These are phyloP conservation scores for Drosophila algonquin DNA, from an alignment of 2,888 invertebrate species.

Conservation along the genomic window DNA sequence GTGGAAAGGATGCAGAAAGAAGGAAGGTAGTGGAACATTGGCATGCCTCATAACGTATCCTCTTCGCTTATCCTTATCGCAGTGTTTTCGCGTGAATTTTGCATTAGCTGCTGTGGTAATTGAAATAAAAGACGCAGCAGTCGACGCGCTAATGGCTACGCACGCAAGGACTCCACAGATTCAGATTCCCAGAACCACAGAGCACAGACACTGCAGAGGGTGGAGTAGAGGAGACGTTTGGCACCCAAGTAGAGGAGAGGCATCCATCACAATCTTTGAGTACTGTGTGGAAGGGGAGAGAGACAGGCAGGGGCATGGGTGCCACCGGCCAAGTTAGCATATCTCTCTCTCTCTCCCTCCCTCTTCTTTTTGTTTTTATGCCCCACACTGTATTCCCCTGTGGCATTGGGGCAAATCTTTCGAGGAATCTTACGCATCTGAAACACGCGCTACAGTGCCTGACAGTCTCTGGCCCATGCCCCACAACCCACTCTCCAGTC, in stretches of 20 bases:
- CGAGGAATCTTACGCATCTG: slow-evolving; percentile 72
- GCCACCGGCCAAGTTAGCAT: slow-evolving; percentile 24
- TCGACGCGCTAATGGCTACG: slow-evolving; percentile 45
- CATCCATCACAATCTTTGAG: slow-evolving; percentile 42
- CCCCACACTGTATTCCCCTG: slow-evolving; percentile 12
- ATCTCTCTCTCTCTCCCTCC: not conserved
- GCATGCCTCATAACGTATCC: slow-evolving; percentile 38
- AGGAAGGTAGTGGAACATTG: slow-evolving; percentile 2
- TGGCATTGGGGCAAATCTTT: slow-evolving; percentile 60
- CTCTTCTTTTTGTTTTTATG: not conserved
- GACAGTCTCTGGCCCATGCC: slow-evolving; percentile 43
- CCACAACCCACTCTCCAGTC: slow-evolving; percentile 11
- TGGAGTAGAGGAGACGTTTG: not conserved
- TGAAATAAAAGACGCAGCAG: slow-evolving; percentile 62
- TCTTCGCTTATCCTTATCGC: not conserved
- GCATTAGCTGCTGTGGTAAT: slow-evolving; percentile 60
- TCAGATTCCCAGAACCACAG: slow-evolving; percentile 13
- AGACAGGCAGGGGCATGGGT: not conserved
- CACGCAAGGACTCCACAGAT: slow-evolving; percentile 19
- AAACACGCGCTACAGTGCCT: slow-evolving; percentile 49
- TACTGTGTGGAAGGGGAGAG: slow-evolving; percentile 18
- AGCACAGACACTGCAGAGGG: not conserved
- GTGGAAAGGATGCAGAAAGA: slow-evolving; percentile 2
- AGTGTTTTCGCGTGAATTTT: slow-evolving; percentile 39
- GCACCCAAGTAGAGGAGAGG: slow-evolving; percentile 27